Percentiles rank a stretch among this genome's conserved stretches.
Conservation (phyloP, 2,888 invertebrate genomes). For the Idaea dimidiata region DNA sequence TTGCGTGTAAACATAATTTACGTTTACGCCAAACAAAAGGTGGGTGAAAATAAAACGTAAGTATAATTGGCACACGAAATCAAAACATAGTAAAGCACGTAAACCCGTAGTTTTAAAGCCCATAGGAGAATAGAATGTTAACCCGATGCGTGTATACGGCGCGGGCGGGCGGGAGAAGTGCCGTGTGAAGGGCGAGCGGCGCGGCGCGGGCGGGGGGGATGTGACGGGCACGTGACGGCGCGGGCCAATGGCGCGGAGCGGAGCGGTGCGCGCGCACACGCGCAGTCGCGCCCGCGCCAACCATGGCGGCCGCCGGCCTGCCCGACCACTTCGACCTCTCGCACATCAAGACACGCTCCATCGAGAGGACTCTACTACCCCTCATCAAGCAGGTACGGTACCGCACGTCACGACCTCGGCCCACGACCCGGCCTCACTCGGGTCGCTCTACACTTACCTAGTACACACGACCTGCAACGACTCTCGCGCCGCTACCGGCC, state of each 20-base stretch:
- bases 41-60: slow-evolving; percentile 29
- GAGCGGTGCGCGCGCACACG: slow-evolving; percentile 63
- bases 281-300: slow-evolving; percentile 76
- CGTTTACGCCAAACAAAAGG: too few species aligned
- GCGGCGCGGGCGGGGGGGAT: too few species aligned
- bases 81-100: slow-evolving; percentile 63
- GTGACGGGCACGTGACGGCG: slow-evolving; percentile 60
- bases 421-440: slow-evolving; percentile 21
- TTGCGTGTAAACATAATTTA: slow-evolving; percentile 23
- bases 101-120: slow-evolving; percentile 61
- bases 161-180: slow-evolving; percentile 33
- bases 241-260: slow-evolving; percentile 50
- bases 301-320: slow-evolving; percentile 83
- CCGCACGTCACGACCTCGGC: slow-evolving; percentile 37
- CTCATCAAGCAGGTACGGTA: slow-evolving; percentile 94
- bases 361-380: slow-evolving; percentile 96
- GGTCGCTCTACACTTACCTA: neutral
- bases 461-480: neutral
- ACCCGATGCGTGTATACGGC: slow-evolving; percentile 46
- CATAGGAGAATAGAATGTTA: slow-evolving; percentile 49
- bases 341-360: slow-evolving; percentile 96
- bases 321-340: slow-evolving; percentile 81
- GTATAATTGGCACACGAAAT: slow-evolving; percentile 49
- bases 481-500: slow-evolving; percentile 12
- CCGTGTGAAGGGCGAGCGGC: slow-evolving; percentile 30